phyloP scores from a whole-genome alignment of 2,888 invertebrate genomes.

The Drosophila kokeensis region DNA sequence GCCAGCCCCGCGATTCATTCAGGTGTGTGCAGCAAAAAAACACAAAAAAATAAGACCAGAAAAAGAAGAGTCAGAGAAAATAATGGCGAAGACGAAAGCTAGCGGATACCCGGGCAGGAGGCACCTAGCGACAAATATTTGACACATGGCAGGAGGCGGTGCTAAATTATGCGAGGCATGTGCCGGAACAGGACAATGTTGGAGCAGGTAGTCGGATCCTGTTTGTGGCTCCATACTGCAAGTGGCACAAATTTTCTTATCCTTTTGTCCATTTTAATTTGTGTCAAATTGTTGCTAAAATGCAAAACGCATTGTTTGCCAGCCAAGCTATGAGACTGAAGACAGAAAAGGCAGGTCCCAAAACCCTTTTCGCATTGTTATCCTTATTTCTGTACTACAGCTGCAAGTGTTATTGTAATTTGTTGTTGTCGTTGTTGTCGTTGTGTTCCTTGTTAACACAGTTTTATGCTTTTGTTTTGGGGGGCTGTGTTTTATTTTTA shows the following conservation, averaged over 20 bases:
- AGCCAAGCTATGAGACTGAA: conserved; percentile 5
- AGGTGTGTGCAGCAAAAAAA: conserved; percentile 55
- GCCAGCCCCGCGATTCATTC: conserved; percentile 52
- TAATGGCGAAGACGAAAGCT: conserved; percentile 54
- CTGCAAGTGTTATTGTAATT: conserved; percentile 44
- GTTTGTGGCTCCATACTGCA: conserved; percentile 43
- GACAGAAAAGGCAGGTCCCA: conserved; percentile 1
- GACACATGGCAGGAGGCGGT: conserved; percentile 62
- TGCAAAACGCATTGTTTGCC: conserved; percentile 78
- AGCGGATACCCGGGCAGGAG: conserved; percentile 44
- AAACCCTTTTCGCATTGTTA: conserved; percentile 46
- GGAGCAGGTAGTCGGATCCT: conserved; percentile 1
- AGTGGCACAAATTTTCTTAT: conserved; percentile 49
- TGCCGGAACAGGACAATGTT: conserved; percentile 43
- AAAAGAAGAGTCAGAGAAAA: conserved; percentile 26
- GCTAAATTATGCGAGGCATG: conserved; percentile 74
- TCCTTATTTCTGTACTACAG: conserved; percentile 48
- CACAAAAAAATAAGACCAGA: conserved; percentile 9
- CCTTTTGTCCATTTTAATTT: conserved; percentile 75
- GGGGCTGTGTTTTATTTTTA: conserved; percentile 49
- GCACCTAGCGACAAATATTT: conserved; percentile 75
- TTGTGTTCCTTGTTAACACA: conserved; percentile 75
- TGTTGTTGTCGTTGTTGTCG: conserved; percentile 33
- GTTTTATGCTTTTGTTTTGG: conserved; percentile 79
- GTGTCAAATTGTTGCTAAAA: conserved; percentile 81